phyloP scores from a whole-genome alignment of 1,140 invertebrate genomes.

The Zophobas atratus region DNA sequence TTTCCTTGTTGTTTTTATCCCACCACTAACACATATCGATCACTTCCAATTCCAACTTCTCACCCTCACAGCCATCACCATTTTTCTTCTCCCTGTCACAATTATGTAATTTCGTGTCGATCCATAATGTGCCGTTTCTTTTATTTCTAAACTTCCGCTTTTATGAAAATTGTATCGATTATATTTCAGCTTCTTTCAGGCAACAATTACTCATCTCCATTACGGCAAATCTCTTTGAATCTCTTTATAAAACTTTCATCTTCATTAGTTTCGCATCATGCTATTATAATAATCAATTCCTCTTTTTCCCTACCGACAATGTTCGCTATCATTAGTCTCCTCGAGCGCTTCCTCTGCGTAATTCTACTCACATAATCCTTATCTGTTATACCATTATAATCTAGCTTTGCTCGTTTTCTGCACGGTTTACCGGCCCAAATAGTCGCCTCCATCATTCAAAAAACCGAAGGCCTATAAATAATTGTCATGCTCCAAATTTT shows the following conservation, averaged over 20 bases:
- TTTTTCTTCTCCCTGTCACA: background rate
- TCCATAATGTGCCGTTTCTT: background rate
- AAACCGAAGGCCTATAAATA: too few relatives aligned
- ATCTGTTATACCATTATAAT: background rate
- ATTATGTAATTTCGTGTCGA: background rate
- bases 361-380: background rate
- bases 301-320: background rate
- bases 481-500: too few relatives aligned
- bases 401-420: background rate
- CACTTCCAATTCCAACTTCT: background rate
- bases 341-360: background rate
- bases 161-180: background rate
- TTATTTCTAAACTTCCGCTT: background rate
- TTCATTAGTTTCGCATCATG: background rate
- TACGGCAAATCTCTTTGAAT: background rate
- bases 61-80: background rate
- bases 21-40: background rate
- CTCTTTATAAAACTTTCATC: background rate
- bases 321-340: background rate
- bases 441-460: background rate
- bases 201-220: background rate
- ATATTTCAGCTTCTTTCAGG: background rate
- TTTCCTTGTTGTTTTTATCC: background rate
- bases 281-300: background rate
- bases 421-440: background rate